A percentile compares a stretch with the other conserved stretches of the same genome.
Conservation (phyloP, 2,888 invertebrate genomes). For the Polydesmus complanatus region DNA sequence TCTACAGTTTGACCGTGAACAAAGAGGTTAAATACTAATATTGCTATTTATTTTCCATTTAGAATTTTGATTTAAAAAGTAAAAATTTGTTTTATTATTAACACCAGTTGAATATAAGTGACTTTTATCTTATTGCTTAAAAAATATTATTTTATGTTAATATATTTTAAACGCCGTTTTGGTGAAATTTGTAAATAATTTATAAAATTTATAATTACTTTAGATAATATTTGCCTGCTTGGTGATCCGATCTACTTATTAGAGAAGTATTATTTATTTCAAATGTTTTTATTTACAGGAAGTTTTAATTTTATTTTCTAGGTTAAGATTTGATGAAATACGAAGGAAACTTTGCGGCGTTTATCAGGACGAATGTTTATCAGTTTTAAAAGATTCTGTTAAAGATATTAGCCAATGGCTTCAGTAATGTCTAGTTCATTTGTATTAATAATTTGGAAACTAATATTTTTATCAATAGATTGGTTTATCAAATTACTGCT, state of each 20-base stretch:
- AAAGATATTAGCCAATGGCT: constrained; percentile 9
- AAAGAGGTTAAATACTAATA: constrained; percentile 41
- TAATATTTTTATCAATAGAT: not conserved
- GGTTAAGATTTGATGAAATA: constrained; percentile 9
- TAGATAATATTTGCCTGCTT: too few relatives aligned
- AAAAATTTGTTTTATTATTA: too few relatives aligned
- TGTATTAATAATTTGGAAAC: not conserved
- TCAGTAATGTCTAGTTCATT: too few relatives aligned
- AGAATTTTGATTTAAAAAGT: too few relatives aligned
- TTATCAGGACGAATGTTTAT: constrained; percentile 10
- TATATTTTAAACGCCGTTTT: not conserved
- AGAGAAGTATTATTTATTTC: too few relatives aligned
- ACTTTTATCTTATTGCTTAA: too few relatives aligned
- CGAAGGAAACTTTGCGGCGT: constrained; percentile 9
- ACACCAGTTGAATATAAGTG: too few relatives aligned
- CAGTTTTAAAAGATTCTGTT: not conserved
- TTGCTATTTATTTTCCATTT: too few relatives aligned
- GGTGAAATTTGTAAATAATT: too few relatives aligned
- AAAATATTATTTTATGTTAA: not conserved
- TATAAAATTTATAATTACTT: too few relatives aligned
- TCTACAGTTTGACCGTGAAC: constrained; percentile 65
- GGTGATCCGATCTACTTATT: too few relatives aligned
- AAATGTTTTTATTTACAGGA: too few relatives aligned
- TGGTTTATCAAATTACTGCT: constrained; percentile 6
- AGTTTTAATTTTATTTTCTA: not conserved